Evolutionary conservation across 2,888 invertebrate genomes (phyloP).

Genomic region (Rhogogaster chlorosoma): DNA sequence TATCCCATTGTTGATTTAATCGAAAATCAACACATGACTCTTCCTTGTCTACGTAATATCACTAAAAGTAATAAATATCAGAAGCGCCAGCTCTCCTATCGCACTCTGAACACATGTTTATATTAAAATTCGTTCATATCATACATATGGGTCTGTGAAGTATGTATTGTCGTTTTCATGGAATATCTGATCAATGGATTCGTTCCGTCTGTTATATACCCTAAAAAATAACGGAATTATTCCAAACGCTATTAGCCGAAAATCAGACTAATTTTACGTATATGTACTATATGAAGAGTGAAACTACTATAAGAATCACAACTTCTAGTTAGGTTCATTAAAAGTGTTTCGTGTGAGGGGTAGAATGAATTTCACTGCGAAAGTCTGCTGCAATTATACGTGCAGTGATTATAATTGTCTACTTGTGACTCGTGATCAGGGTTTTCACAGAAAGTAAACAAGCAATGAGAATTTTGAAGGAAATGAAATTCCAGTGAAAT

Average conservation of each 20-base stretch:
- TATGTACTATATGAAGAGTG: not conserved
- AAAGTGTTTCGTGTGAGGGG: not conserved
- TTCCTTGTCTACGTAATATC: not conserved
- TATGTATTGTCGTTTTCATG: not conserved
- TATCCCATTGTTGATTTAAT: slow-evolving; percentile 39
- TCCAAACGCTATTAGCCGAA: not conserved
- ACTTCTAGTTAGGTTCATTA: not conserved
- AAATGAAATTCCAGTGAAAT: not conserved
- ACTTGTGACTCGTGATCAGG: not conserved
- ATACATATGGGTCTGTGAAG: not conserved
- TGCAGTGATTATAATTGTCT: not conserved
- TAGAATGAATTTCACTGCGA: not conserved
- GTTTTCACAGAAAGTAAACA: not conserved
- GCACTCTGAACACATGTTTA: not conserved
- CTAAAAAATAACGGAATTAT: not conserved
- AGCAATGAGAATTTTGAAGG: not conserved
- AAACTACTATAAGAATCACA: not conserved
- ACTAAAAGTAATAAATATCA: not conserved
- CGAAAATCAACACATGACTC: slow-evolving; percentile 23
- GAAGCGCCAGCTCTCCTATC: not conserved
- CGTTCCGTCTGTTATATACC: not conserved
- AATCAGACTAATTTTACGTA: not conserved
- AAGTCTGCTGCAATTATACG: not conserved
- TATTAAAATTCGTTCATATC: not conserved
- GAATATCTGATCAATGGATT: not conserved